Evolutionary conservation across 2,797 vertebrate genomes (phyloP).

Genomic region (Semotilus atromaculatus): DNA sequence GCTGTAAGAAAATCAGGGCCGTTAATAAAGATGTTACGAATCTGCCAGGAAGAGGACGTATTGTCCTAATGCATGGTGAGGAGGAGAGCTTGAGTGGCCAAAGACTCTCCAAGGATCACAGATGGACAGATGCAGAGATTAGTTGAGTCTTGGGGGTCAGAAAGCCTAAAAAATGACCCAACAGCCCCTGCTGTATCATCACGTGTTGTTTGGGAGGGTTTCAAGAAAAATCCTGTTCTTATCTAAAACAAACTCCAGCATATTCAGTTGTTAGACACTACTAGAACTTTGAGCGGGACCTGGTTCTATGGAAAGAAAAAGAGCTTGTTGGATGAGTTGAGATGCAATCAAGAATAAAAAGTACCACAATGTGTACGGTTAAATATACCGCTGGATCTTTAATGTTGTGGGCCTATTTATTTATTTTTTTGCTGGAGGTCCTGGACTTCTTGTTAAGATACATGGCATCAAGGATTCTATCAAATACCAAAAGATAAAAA

Average conservation of each 20-base stretch:
- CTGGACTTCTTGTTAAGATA: neutral
- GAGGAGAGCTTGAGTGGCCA: too few species aligned
- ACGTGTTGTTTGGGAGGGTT: too few species aligned
- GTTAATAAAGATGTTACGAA: neutral
- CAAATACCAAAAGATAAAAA: neutral
- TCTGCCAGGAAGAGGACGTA: neutral
- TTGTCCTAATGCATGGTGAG: too few species aligned
- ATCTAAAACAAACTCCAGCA: neutral
- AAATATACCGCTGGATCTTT: neutral
- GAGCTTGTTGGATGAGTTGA: neutral
- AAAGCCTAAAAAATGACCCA: neutral
- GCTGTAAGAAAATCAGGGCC: neutral
- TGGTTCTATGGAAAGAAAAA: neutral
- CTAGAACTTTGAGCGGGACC: neutral
- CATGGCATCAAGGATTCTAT: neutral
- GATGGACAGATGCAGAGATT: too few species aligned
- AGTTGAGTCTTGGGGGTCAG: too few species aligned
- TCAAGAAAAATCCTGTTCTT: neutral
- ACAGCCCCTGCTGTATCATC: neutral
- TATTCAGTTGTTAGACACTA: neutral
- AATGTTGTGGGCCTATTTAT: neutral
- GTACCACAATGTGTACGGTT: neutral
- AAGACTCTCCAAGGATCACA: too few species aligned
- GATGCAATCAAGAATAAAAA: neutral
- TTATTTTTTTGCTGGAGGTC: neutral